Conservation (phyloP, 1,140 invertebrate species). For the Lordiphosa collinella region DNA sequence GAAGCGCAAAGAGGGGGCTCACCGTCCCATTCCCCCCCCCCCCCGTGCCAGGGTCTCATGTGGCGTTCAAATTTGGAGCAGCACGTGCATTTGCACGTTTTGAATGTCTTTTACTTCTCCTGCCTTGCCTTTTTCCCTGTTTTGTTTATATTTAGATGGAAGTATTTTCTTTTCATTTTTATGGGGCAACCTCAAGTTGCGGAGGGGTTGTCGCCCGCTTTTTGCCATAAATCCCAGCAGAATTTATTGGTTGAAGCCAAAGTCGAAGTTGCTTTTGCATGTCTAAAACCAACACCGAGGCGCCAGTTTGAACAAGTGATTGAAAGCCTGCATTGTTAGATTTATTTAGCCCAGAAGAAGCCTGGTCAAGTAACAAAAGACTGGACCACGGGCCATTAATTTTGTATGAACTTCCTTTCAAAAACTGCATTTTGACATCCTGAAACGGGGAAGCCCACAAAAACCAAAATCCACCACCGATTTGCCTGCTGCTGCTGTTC, state of each 20-base stretch:
- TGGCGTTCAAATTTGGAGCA: constrained; percentile 58
- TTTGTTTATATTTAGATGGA: constrained; percentile 72
- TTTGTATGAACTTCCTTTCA: constrained; percentile 46
- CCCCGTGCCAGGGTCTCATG: constrained; percentile 15
- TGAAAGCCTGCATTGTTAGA: constrained; percentile 62
- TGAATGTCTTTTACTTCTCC: constrained; percentile 25
- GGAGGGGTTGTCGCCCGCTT: constrained; percentile 15
- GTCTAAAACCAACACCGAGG: constrained; percentile 28
- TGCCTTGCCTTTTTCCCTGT: constrained; percentile 14
- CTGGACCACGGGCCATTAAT: constrained; percentile 37
- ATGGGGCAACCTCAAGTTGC: constrained; percentile 46
- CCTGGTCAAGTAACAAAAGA: constrained; percentile 6
- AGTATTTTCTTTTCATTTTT: constrained; percentile 55
- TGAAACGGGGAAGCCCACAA: not conserved
- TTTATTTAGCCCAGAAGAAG: constrained; percentile 39
- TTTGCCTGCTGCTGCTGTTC: constrained; percentile 17
- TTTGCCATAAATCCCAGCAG: constrained; percentile 61
- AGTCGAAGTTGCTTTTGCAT: constrained; percentile 39
- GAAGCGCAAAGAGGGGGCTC: constrained; percentile 41
- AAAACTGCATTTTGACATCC: constrained; percentile 41
- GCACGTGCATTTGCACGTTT: constrained; percentile 77
- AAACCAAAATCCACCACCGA: not conserved
- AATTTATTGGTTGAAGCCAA: constrained; percentile 69
- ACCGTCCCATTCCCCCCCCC: not conserved
- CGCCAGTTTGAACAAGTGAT: constrained; percentile 39